A percentile compares a stretch with the other conserved stretches of the same genome.
Conservation (phyloP, 1,140 invertebrate genomes). For the Heterodera carotae region DNA sequence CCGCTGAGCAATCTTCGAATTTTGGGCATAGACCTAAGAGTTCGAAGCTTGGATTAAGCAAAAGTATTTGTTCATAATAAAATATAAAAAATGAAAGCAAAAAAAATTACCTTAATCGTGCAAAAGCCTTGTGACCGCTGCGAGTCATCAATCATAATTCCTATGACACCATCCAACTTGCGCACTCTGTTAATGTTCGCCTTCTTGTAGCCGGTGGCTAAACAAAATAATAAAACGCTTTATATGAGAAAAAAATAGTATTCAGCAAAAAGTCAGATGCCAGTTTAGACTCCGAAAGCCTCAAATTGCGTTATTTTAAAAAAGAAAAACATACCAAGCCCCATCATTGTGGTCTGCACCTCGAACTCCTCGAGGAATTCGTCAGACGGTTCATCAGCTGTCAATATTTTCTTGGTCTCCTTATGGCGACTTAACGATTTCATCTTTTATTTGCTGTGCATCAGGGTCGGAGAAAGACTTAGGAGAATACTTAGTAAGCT, state of each 20-base stretch:
- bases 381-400: constrained; percentile 70
- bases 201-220: constrained; percentile 83
- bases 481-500: too few species aligned
- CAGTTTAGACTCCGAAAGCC: too few species aligned
- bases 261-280: too few species aligned
- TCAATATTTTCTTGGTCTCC: constrained; percentile 73
- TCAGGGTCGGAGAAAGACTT: too few species aligned
- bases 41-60: too few species aligned
- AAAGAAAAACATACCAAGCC: constrained; percentile 70
- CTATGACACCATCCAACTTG: constrained; percentile 85
- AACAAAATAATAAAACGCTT: too few species aligned
- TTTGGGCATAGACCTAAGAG: constrained; percentile 69
- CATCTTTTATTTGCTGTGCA: constrained; percentile 83
- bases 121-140: constrained; percentile 26
- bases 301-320: too few species aligned
- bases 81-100: too few species aligned
- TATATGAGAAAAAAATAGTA: too few species aligned
- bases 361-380: constrained; percentile 85
- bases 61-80: too few species aligned
- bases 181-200: constrained; percentile 93
- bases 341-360: constrained; percentile 93
- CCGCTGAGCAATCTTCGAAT: constrained; percentile 83
- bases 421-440: constrained; percentile 86
- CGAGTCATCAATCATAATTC: constrained; percentile 72
- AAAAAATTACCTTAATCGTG: constrained; percentile 30